Evolutionary conservation across 1,140 invertebrate genomes (phyloP).

Genomic region (Adelges cooleyi): DNA sequence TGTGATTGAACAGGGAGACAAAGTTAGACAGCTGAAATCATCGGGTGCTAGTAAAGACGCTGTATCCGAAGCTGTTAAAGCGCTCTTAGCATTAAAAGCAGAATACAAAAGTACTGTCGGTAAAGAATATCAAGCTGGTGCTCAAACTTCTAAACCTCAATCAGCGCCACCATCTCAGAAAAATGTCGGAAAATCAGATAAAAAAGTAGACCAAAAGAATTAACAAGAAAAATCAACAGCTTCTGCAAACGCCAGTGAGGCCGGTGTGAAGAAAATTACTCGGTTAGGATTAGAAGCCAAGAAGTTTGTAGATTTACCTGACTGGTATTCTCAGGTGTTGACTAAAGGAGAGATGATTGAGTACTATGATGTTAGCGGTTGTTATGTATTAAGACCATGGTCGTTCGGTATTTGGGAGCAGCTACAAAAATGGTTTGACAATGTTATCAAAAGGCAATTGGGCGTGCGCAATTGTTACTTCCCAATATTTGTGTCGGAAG

Average conservation of each 20-base stretch:
- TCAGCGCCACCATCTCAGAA: too few relatives aligned
- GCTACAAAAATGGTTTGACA: slow-evolving; percentile 82
- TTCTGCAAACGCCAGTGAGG: too few relatives aligned
- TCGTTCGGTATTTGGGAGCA: slow-evolving; percentile 89
- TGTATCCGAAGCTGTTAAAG: slow-evolving; percentile 41
- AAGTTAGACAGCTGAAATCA: slow-evolving; percentile 35
- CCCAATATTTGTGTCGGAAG: slow-evolving; percentile 91
- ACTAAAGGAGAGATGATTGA: slow-evolving; percentile 98
- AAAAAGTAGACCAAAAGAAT: too few relatives aligned
- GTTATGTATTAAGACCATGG: slow-evolving; percentile 96
- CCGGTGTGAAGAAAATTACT: slow-evolving; percentile 77
- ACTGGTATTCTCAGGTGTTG: slow-evolving; percentile 97
- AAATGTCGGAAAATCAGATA: too few relatives aligned
- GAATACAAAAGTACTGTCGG: slow-evolving; percentile 52
- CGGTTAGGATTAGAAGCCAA: slow-evolving; percentile 86
- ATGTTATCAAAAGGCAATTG: slow-evolving; percentile 70
- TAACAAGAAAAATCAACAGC: too few relatives aligned
- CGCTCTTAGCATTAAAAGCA: slow-evolving; percentile 43
- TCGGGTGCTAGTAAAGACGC: slow-evolving; percentile 46
- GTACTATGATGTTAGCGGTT: slow-evolving; percentile 98
- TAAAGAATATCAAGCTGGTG: background rate
- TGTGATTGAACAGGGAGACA: slow-evolving; percentile 34
- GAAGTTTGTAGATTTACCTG: slow-evolving; percentile 80
- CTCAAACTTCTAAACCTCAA: too few relatives aligned
- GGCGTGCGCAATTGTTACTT: slow-evolving; percentile 97